Percentiles rank a stretch among this genome's conserved stretches.
phyloP scores from a whole-genome alignment of 1,140 invertebrate genomes.

The Meloidogyne exigua region DNA sequence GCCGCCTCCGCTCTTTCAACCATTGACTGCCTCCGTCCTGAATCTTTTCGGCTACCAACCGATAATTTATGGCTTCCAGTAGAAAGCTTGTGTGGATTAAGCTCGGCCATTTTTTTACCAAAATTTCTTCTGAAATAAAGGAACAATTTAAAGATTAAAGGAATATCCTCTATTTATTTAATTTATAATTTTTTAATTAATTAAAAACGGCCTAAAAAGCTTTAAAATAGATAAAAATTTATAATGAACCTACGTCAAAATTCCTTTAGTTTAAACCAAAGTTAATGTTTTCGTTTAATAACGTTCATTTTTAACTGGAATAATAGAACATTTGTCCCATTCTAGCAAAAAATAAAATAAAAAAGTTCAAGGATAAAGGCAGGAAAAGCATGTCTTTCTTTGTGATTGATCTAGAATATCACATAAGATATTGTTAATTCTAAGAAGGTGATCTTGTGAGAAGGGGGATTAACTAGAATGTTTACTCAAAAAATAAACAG shows the following conservation, averaged over 20 bases:
- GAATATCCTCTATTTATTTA: too few species aligned
- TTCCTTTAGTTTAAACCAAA: background rate
- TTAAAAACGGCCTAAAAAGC: too few species aligned
- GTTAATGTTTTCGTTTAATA: background rate
- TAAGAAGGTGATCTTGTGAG: background rate
- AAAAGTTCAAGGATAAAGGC: background rate
- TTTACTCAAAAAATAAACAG: background rate
- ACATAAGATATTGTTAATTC: background rate
- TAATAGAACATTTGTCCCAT: background rate
- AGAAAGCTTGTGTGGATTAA: background rate
- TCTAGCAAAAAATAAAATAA: background rate
- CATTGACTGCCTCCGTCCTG: background rate
- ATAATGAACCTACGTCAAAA: too few species aligned
- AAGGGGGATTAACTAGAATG: background rate
- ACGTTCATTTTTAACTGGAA: background rate
- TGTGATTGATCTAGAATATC: background rate
- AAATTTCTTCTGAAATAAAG: too few species aligned
- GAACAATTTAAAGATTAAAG: too few species aligned
- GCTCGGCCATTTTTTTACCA: background rate
- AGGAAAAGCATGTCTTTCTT: background rate
- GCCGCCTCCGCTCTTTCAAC: conserved; percentile 15
- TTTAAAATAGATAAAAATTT: too few species aligned
- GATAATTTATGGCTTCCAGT: conserved; percentile 1
- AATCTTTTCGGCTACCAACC: background rate
- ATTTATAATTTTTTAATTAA: too few species aligned